Evolutionary conservation across 2,888 invertebrate genomes (phyloP).

Genomic region (Diadegma fenestrale): DNA sequence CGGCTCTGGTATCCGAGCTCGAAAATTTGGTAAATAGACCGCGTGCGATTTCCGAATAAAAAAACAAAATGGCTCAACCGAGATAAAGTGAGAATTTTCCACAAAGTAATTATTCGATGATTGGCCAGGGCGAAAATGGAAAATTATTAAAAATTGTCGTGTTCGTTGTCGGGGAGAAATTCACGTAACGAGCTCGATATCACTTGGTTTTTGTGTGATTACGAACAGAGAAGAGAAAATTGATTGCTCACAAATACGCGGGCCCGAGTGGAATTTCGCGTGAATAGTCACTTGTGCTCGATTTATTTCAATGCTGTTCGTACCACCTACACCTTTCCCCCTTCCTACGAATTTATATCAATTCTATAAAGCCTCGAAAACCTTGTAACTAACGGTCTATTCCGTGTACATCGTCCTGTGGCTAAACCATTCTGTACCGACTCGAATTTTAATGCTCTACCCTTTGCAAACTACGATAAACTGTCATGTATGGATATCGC

Average conservation of each 20-base stretch:
- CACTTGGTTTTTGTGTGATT: conserved; percentile 46
- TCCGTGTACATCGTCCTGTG: conserved; percentile 14
- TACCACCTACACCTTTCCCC: conserved; percentile 52
- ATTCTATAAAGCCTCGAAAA: conserved; percentile 77
- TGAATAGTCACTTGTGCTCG: conserved; percentile 72
- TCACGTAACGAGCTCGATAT: background rate
- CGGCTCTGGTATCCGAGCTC: background rate
- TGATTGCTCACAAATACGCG: conserved; percentile 54
- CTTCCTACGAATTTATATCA: conserved; percentile 67
- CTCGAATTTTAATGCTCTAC: conserved; percentile 63
- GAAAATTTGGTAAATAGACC: background rate
- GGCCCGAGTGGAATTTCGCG: background rate
- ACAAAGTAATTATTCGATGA: conserved; percentile 26
- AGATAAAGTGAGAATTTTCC: conserved; percentile 46
- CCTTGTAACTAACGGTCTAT: conserved; percentile 77
- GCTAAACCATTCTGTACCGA: conserved; percentile 13
- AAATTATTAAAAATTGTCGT: background rate
- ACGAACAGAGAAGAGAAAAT: conserved; percentile 50
- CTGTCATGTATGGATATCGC: background rate
- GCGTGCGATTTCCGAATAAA: background rate
- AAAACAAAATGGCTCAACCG: no score
- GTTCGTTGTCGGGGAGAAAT: conserved; percentile 37
- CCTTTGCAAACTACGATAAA: conserved; percentile 32
- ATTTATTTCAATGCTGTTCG: conserved; percentile 74
- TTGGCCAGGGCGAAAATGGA: conserved; percentile 2